A percentile compares a stretch with the other conserved stretches of the same genome.
Evolutionary conservation across 1,140 invertebrate species (phyloP).

Genomic region (Holcopasites calliopsidis): DNA sequence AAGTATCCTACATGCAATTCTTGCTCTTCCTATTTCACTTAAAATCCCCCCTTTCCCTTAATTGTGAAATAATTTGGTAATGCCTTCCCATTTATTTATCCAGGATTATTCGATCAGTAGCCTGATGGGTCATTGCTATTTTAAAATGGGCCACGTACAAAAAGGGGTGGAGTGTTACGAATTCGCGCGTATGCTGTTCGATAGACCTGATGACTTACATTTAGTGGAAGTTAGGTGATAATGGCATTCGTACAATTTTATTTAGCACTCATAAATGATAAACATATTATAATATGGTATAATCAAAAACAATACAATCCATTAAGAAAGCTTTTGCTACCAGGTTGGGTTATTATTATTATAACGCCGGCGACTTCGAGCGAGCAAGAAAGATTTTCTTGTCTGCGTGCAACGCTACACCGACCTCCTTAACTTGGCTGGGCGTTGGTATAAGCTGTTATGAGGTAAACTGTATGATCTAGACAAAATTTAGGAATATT

Average conservation of each 20-base stretch:
- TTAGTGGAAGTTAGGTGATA: conserved; percentile 60
- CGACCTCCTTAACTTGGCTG: conserved; percentile 70
- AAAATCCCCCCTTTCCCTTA: too few species aligned
- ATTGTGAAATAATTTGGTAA: background rate
- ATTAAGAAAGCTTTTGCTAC: conserved; percentile 2
- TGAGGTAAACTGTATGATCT: conserved; percentile 66
- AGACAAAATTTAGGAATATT: too few species aligned
- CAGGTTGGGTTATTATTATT: conserved; percentile 64
- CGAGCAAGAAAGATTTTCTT: conserved; percentile 62
- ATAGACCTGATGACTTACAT: conserved; percentile 61
- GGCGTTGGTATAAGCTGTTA: conserved; percentile 70
- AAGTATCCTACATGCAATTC: too few species aligned
- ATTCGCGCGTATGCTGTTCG: conserved; percentile 54
- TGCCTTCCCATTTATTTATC: background rate
- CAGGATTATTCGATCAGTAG: conserved; percentile 64
- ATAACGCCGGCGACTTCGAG: conserved; percentile 52
- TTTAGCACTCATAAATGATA: too few species aligned
- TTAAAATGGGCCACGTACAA: conserved; percentile 46
- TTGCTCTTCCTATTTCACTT: too few species aligned
- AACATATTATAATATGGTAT: too few species aligned
- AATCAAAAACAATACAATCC: too few species aligned
- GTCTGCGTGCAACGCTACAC: conserved; percentile 54
- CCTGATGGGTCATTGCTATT: conserved; percentile 62
- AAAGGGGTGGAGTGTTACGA: conserved; percentile 59
- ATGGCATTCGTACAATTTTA: background rate